Percentiles rank a stretch among this genome's conserved stretches.
phyloP scores from a whole-genome alignment of 2,113 vertebrate genomes.

The Riparia riparia region DNA sequence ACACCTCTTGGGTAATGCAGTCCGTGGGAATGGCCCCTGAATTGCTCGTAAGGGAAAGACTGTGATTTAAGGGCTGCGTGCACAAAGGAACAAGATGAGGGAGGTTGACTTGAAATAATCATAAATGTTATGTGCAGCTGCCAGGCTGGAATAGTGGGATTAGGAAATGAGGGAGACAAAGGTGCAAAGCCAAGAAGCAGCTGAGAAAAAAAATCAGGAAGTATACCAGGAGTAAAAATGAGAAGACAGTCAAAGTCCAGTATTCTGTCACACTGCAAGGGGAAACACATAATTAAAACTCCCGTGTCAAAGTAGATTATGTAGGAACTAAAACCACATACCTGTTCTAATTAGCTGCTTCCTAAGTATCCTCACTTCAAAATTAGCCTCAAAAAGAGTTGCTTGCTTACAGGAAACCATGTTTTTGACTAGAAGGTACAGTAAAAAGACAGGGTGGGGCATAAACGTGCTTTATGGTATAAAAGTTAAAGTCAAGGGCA shows the following conservation, averaged over 20 bases:
- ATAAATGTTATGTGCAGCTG: neutral
- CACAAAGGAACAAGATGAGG: neutral
- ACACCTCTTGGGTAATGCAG: fast-evolving
- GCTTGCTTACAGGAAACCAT: conserved; percentile 53
- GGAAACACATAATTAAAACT: neutral
- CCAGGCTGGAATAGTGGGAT: neutral
- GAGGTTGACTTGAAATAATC: neutral
- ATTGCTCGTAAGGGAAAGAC: neutral
- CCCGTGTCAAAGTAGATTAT: neutral
- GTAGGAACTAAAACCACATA: neutral
- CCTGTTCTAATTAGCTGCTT: neutral
- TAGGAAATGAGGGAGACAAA: neutral
- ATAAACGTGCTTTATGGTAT: neutral
- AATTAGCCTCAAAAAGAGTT: neutral
- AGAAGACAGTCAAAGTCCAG: neutral
- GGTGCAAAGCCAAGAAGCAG: conserved; percentile 9
- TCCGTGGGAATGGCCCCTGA: neutral
- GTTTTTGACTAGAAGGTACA: conserved; percentile 15
- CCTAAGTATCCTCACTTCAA: neutral
- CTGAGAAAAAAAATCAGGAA: neutral
- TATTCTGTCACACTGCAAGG: neutral
- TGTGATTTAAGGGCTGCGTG: neutral
- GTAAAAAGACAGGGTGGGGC: conserved; percentile 49
- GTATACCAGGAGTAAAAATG: neutral
- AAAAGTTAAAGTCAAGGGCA: neutral